Evolutionary conservation across 1,140 invertebrate genomes (phyloP), one percentile per base, ranked within the genome.

Genomic region (Caligus rogercresseyi): DNA sequence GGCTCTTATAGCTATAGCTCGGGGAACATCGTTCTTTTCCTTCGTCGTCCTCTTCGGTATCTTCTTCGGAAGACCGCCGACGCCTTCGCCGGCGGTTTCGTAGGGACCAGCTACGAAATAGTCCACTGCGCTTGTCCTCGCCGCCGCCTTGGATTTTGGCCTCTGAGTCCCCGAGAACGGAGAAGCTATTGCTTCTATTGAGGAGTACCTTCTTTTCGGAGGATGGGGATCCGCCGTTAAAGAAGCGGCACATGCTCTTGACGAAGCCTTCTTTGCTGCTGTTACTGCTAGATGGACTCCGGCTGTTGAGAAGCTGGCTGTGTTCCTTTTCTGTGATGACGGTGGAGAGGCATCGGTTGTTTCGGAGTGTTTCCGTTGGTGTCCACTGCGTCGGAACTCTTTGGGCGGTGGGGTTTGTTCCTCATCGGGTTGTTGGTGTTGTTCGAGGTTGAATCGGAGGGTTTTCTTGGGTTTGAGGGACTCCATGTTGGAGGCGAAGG

Each of bases 11-110:
- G 21, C 24, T 26, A 25, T 43, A 26, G n/a, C 57, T 60, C 2
- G 57, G 57, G 4, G 57, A 60, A 31, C 20, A 60, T n/a, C 57
- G 57, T 60, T 60, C 16, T n/a, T n/a, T n/a, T n/a, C n/a, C n/a
- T 18, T 26, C 26, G 16, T 60, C 57, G 43, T 25, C 53, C 53
- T n/a, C 31, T 11, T 43, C 7, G n/a, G 31, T n/a, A 43, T 7
- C 7, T 43, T 43, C 31, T 11, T 7, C 7, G 31, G 31, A 43
- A 43, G 31, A 43, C n/a, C 31, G 7, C n/a, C 31, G 31, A 7
- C 31, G 7, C 31, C 31, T 43, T 43, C 31, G 7, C n/a, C 31
- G 7, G n/a, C 31, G 31, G 31, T 43, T 43, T n/a, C 31, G 7
- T n/a, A 43, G n/a, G 7, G 31, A 43, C 31, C 31, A 43, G n/a